Evolutionary conservation across 2,888 invertebrate genomes (phyloP).

Genomic region (Phyllotreta cruciferae): DNA sequence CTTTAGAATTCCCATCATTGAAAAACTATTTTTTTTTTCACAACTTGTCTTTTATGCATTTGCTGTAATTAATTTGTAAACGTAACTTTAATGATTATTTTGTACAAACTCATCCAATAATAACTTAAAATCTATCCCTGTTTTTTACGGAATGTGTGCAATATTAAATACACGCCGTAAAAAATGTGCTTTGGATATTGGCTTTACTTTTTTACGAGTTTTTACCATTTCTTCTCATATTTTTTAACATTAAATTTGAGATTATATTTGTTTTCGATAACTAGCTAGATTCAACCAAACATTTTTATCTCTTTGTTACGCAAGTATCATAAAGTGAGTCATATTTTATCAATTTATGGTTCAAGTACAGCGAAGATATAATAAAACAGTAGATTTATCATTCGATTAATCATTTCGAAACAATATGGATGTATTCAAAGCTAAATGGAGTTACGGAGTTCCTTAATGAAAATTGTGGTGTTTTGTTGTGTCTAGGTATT

Average conservation of each 20-base stretch:
- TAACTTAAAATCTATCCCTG: conserved; percentile 49
- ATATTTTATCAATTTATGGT: neutral
- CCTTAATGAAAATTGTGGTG: neutral
- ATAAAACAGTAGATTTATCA: neutral
- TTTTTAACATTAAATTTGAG: conserved; percentile 8
- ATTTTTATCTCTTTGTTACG: conserved; percentile 8
- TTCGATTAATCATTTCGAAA: neutral
- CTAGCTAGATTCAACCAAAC: conserved; percentile 6
- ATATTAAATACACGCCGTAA: conserved; percentile 49
- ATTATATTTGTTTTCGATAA: conserved; percentile 4
- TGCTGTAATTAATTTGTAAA: too few species aligned
- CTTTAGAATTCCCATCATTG: too few species aligned
- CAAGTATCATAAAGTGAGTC: conserved; percentile 12
- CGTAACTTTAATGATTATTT: neutral
- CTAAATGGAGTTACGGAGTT: neutral
- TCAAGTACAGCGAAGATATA: neutral
- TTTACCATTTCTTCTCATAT: conserved; percentile 8
- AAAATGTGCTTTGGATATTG: conserved; percentile 42
- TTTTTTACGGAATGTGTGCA: conserved; percentile 49
- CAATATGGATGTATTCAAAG: neutral
- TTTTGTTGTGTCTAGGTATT: conserved; percentile 7
- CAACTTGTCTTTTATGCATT: too few species aligned
- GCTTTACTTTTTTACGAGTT: conserved; percentile 43
- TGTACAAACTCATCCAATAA: conserved; percentile 11
- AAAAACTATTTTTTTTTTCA: too few species aligned